phyloP scores from a whole-genome alignment of 2,888 invertebrate species.

The Lobophora halterata region DNA sequence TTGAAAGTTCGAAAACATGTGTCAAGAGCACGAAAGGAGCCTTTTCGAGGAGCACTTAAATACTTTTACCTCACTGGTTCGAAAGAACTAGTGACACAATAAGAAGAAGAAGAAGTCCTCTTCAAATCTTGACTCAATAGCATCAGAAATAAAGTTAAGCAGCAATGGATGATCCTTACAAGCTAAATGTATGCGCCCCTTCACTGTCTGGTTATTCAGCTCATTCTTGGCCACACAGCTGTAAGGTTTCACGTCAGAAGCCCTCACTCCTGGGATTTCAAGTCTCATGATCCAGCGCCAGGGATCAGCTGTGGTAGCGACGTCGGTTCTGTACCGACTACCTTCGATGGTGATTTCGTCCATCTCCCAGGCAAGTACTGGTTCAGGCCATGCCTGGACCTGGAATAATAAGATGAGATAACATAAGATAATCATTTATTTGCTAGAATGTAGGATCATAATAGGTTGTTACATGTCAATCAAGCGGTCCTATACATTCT shows the following conservation, averaged over 20 bases:
- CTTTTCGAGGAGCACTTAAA: too few species aligned
- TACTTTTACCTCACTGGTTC: too few species aligned
- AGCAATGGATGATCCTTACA: constrained; percentile 54
- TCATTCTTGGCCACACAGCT: constrained; percentile 93
- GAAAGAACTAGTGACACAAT: too few species aligned
- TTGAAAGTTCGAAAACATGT: too few species aligned
- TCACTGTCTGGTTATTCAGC: constrained; percentile 88
- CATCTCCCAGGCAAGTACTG: constrained; percentile 92
- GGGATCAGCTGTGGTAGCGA: constrained; percentile 54
- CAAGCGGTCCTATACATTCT: too few species aligned
- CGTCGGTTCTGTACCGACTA: constrained; percentile 59
- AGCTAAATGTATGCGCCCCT: constrained; percentile 77
- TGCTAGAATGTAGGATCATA: too few species aligned
- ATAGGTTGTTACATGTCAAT: too few species aligned
- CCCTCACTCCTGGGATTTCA: constrained; percentile 85
- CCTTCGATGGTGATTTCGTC: constrained; percentile 88
- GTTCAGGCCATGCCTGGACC: constrained; percentile 93
- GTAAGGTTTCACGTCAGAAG: constrained; percentile 87
- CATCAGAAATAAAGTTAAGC: too few species aligned
- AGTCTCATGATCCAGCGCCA: constrained; percentile 89
- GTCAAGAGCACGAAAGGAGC: too few species aligned
- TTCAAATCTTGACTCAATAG: too few species aligned
- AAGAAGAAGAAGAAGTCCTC: too few species aligned
- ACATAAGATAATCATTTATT: too few species aligned
- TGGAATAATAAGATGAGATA: constrained; percentile 33